Conservation (phyloP, 2,888 invertebrate genomes). For the Corbicula japonica region DNA sequence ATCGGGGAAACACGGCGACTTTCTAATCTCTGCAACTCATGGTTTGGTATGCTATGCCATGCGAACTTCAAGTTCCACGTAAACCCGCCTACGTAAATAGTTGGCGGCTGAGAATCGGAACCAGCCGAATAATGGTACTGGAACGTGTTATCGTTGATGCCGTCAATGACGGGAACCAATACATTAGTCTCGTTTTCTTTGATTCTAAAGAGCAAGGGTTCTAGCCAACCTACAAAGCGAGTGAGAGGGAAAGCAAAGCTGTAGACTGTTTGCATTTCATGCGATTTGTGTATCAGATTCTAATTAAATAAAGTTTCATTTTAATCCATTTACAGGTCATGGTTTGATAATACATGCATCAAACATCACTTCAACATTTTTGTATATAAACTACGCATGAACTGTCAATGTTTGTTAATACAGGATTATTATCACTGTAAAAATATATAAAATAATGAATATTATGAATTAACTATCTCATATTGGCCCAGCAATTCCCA, state of each 20-base stretch:
- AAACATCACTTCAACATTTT: too few relatives aligned
- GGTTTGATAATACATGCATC: too few relatives aligned
- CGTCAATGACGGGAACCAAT: conserved; percentile 66
- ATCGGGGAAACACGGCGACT: conserved; percentile 26
- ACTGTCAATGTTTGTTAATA: too few relatives aligned
- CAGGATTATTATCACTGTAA: too few relatives aligned
- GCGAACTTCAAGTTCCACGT: conserved; percentile 55
- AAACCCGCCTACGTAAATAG: conserved; percentile 61
- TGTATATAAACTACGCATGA: too few relatives aligned
- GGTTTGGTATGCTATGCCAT: conserved; percentile 57
- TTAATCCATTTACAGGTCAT: too few relatives aligned
- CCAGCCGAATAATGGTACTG: conserved; percentile 26
- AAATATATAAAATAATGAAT: too few relatives aligned
- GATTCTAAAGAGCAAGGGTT: conserved; percentile 63
- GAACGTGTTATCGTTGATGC: conserved; percentile 53
- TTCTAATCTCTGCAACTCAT: conserved; percentile 9
- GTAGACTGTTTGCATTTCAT: too few relatives aligned
- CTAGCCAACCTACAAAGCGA: conserved; percentile 64
- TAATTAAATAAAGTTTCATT: too few relatives aligned
- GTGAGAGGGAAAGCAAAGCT: neutral
- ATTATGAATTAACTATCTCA: too few relatives aligned
- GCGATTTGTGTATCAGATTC: too few relatives aligned
- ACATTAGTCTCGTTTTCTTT: conserved; percentile 57
- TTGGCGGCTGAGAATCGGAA: conserved; percentile 10
- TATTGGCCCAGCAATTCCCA: too few relatives aligned